Evolutionary conservation across 1,140 invertebrate species (phyloP), one percentile per base, ranked within the genome.

Genomic region (Neodiprion virginianus): DNA sequence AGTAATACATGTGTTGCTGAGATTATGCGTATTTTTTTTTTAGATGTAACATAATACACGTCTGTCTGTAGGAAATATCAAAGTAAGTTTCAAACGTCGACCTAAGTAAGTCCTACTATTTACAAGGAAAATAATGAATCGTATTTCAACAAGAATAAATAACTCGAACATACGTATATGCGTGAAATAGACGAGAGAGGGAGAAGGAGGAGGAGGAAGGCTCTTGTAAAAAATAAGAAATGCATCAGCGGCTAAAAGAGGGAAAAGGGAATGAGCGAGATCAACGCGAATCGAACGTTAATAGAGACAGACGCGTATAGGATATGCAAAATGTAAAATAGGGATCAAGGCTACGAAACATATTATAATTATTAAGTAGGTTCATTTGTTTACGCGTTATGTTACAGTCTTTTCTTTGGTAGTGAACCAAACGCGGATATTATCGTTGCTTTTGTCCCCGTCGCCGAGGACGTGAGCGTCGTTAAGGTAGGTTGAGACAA

Each of bases 391-490:
- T 83, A 80, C 74, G 81, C 72, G 80, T 81, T 80, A 79, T 79
- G 73, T 88, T 89, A 91, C 77, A 90, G 84, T 87, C 91, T 90
- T 90, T 96, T 97, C 81, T 96, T 96, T 48, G 94, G 94, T 78
- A 97, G 88, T 8, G 95, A 94, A 47, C 95, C 96, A 90, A 96
- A 96, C 50, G 95, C 95, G 49, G 95, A 96, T 80, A 97, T 96
- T 67, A 96, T 92, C 7, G 95, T 96, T 14, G 95, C 92, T 86
- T 96, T 97, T 9, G 95, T 96, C 65, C 95, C 95, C 5, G 95
- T 95, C 1, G 92, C 92, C 50, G 92, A 93, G 28, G 91, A 92
- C 0, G 95, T 95, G n/a, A 96, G 86, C 0, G 94, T 92, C 14
- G 85, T 85, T 14, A 88, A 76, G 89, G 92, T 83, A 90, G 92